phyloP scores from a whole-genome alignment of 2,888 invertebrate species.

The Malthinus seriepunctatus region DNA sequence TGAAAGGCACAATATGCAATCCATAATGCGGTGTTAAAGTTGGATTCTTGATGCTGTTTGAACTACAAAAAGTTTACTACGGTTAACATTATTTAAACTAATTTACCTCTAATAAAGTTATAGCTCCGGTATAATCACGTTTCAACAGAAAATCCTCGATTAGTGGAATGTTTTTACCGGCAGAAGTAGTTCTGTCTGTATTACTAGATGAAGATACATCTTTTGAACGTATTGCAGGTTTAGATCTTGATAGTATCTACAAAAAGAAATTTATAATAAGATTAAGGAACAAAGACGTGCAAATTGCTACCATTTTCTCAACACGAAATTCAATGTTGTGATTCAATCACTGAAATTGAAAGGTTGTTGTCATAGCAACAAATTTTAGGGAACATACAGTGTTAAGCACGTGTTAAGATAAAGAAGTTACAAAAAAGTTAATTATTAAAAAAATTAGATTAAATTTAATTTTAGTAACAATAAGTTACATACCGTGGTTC shows the following conservation, averaged over 20 bases:
- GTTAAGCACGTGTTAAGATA: too few species aligned
- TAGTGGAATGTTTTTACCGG: slow-evolving; percentile 67
- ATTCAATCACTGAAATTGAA: too few species aligned
- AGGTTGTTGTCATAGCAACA: neutral
- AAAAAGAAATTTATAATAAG: slow-evolving; percentile 30
- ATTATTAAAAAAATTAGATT: too few species aligned
- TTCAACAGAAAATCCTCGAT: slow-evolving; percentile 87
- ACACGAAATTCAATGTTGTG: neutral
- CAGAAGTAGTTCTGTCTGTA: slow-evolving; percentile 31
- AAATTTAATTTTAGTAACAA: too few species aligned
- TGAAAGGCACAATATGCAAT: slow-evolving; percentile 95
- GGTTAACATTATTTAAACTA: neutral
- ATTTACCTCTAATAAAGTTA: slow-evolving; percentile 86
- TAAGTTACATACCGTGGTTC: too few species aligned
- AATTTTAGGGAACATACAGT: too few species aligned
- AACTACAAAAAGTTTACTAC: slow-evolving; percentile 52
- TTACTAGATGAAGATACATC: slow-evolving; percentile 47
- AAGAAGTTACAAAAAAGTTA: neutral
- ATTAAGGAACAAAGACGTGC: neutral
- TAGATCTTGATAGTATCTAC: slow-evolving; percentile 81
- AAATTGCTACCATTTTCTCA: slow-evolving; percentile 11
- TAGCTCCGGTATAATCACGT: slow-evolving; percentile 93
- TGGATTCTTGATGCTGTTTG: slow-evolving; percentile 58
- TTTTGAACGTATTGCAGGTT: slow-evolving; percentile 68
- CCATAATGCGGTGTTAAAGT: slow-evolving; percentile 75